Percentiles rank a stretch among this genome's conserved stretches.
Evolutionary conservation across 2,113 vertebrate species (phyloP).

Genomic region (Oceanodroma tethys): DNA sequence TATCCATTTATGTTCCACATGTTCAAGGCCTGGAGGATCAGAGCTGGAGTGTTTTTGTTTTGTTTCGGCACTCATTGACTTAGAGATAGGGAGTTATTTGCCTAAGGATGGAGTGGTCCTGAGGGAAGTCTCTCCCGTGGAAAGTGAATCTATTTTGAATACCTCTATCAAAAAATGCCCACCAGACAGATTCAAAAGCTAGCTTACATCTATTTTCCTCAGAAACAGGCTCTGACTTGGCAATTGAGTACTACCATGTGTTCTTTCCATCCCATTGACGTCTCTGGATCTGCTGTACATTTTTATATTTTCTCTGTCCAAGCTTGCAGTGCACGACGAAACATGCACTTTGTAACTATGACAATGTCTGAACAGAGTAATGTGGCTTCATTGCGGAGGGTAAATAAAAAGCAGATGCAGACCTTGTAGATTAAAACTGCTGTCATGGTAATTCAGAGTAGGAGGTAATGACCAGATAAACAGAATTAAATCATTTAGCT

Average conservation of each 20-base stretch:
- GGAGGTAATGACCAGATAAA: background rate
- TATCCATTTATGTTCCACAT: background rate
- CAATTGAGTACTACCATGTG: background rate
- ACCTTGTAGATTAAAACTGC: background rate
- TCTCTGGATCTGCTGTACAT: background rate
- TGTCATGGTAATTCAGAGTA: background rate
- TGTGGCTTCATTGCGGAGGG: background rate
- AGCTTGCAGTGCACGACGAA: background rate
- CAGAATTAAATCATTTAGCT: background rate
- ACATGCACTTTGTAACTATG: background rate
- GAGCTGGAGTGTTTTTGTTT: background rate
- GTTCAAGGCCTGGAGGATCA: background rate
- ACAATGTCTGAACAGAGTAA: background rate
- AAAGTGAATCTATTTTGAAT: background rate
- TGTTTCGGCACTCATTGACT: background rate
- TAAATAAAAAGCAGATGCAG: background rate
- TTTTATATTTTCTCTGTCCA: background rate
- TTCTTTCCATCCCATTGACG: background rate
- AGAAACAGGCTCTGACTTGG: background rate
- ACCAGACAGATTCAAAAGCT: background rate
- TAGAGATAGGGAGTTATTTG: background rate
- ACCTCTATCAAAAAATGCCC: background rate
- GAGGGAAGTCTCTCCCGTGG: background rate
- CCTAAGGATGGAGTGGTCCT: background rate
- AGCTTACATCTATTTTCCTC: background rate